Evolutionary conservation across 2,113 vertebrate genomes (phyloP), one percentile per base, ranked within the genome.

Genomic region (Vidua macroura): DNA sequence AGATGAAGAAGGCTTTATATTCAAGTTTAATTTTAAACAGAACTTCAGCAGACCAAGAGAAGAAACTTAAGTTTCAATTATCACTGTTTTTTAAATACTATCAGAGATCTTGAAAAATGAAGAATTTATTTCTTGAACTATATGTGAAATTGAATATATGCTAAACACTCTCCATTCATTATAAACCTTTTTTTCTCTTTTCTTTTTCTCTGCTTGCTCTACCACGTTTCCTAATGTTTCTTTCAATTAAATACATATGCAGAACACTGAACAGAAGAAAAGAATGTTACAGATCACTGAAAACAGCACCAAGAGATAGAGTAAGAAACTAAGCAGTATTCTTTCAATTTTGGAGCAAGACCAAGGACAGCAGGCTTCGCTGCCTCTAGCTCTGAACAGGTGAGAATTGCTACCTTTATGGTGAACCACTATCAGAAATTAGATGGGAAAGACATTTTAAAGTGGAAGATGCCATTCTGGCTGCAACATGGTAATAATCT

Each of bases 61-160:
- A 80, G 23, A 91, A 75, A 77, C 4, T 15, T 21, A 15, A 48
- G 10, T n/a, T 86, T 52, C 41, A 48, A 48, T 86, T 58, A 67
- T n/a, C 25, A 74, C 5, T 53, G 23, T 22, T 58, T 31, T 53
- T 58, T 8, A 69, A 79, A 46, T 12, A 79, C 1, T 15, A 70
- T 33, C 39, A 86, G 44, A 63, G 13, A 66, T 43, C 15, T 28
- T 15, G 17, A 51, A 17, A 76, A 43, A 58, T 15, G 2, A 63
- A 43, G 18, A 81, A 69, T 25, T 51, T 44, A 11, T 64, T 27
- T 69, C 7, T 39, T 12, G 81, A 13, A 31, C 11, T 16, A 13
- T 1, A 31, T 0, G 0, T 11, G 5, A 30, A 48, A 41, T 0
- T 46, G 21, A 88, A 43, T 37, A 48, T 27, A 35, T 15, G 24